Evolutionary conservation across 2,888 invertebrate genomes (phyloP), one percentile per base, ranked within the genome.

Genomic region (Maniola hyperantus): DNA sequence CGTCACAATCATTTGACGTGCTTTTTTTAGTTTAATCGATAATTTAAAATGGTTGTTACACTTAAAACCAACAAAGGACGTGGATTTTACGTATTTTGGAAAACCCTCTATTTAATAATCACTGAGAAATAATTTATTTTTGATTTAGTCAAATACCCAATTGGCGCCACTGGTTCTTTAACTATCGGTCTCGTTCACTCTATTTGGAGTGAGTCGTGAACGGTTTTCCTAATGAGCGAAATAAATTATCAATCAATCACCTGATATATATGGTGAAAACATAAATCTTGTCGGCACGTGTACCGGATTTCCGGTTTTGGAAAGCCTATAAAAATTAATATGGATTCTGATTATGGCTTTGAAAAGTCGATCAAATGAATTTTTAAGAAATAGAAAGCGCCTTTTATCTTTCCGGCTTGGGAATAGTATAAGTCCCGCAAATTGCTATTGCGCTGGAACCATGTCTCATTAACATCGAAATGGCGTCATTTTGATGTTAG

Each of bases 141-240:
- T n/a, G n/a, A n/a, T n/a, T n/a, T n/a, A n/a, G n/a, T n/a, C n/a
- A n/a, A n/a, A n/a, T n/a, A n/a, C n/a, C n/a, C n/a, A 26, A 26
- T 33, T 54, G 2, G 1, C 6, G 39, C 18, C 57, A 13, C 57
- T 20, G 20, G 42, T 11, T 57, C 57, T 13, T 18, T 1, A 6
- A 13, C 54, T 54, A 42, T 44, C 44, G 8, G 50, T 59, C 51
- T 39, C 51, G 58, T 59, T 51, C 58, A 64, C 26, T 65, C 51
- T 44, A 58, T 65, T 50, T 58, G 39, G 50, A 65, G 58, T 51
- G 55, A 58, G 42, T 42, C 46, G 64, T 42, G 50, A 53, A 59
- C 59, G 42, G 42, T 61, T 70, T 70, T 70, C 65, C 36, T 68
- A 70, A 70, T 66, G 64, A 66, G 18, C 39, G 51, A 44, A 61